Percentiles rank a stretch among this genome's conserved stretches.
Conservation (phyloP, 2,888 invertebrate genomes). For the Caenorhabditis doughertyi region DNA sequence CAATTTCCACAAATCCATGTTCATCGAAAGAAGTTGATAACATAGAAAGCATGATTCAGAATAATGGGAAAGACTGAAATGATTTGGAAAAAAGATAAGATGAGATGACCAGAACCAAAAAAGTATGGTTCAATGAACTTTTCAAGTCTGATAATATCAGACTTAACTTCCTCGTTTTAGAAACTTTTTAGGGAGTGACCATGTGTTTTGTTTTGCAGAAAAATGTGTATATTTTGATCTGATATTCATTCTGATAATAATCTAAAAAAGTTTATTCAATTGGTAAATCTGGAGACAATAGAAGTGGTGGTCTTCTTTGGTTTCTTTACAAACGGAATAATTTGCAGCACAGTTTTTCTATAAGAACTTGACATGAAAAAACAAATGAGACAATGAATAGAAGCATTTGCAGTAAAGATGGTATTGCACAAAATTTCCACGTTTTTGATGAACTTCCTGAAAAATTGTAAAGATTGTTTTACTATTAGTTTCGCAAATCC, state of each 20-base stretch:
- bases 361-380: conserved; percentile 28
- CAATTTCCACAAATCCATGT: neutral
- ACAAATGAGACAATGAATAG: conserved; percentile 28
- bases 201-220: too few species aligned
- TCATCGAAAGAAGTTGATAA: neutral
- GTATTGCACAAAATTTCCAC: conserved; percentile 10
- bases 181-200: too few species aligned
- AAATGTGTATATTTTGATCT: too few species aligned
- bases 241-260: too few species aligned
- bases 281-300: neutral
- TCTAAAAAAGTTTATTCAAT: neutral
- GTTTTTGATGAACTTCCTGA: neutral
- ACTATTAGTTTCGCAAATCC: conserved; percentile 3
- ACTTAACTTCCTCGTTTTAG: neutral
- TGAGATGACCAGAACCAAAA: conserved; percentile 4
- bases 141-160: neutral
- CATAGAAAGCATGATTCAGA: neutral
- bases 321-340: neutral
- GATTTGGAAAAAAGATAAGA: too few species aligned
- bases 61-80: too few species aligned
- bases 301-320: neutral
- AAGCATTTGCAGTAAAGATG: conserved; percentile 28
- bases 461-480: neutral
- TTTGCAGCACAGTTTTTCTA: conserved; percentile 6
- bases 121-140: conserved; percentile 17